These are phyloP conservation scores for Garra rufa DNA, from an alignment of 2,113 vertebrate genomes.

Conservation along the genomic window DNA sequence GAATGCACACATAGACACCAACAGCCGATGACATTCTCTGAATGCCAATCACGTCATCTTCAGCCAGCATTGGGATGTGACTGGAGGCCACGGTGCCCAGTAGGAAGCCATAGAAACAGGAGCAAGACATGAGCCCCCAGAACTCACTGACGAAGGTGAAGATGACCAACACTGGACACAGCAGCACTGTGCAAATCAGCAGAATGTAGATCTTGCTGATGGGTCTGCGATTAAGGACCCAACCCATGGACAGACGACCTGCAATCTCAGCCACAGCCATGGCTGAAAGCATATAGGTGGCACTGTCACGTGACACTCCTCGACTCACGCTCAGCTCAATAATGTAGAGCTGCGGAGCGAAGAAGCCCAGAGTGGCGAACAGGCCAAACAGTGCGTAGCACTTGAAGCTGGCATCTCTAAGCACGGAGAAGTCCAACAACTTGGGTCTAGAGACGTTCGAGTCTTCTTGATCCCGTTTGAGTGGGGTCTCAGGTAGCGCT, in stretches of 20 bases:
- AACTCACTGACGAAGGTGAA: conserved; percentile 87
- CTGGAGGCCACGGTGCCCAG: conserved; percentile 87
- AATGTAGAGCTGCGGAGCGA: conserved; percentile 90
- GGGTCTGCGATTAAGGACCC: conserved; percentile 78
- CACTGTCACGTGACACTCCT: conserved; percentile 81
- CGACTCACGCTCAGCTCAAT: conserved; percentile 88
- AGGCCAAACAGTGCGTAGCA: conserved; percentile 93
- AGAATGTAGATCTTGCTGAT: conserved; percentile 88
- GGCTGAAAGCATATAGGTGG: conserved; percentile 84
- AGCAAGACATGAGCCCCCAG: conserved; percentile 88
- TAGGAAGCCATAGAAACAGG: conserved; percentile 86
- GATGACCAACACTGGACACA: conserved; percentile 82
- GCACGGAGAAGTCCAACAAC: conserved; percentile 88
- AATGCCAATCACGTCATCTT: conserved; percentile 91
- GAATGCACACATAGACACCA: conserved; percentile 93
- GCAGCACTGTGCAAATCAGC: conserved; percentile 79
- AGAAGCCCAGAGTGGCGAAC: conserved; percentile 94
- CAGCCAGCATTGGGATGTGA: conserved; percentile 93
- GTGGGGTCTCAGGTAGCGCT: not conserved
- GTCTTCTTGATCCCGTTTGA: conserved; percentile 23
- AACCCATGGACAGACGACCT: conserved; percentile 84
- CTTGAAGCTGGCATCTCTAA: conserved; percentile 88
- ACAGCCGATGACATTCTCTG: conserved; percentile 91
- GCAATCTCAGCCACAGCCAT: conserved; percentile 91
- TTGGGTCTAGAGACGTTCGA: conserved; percentile 36